phyloP scores from a whole-genome alignment of 2,888 invertebrate species.

The Oligia fasciuncula region DNA sequence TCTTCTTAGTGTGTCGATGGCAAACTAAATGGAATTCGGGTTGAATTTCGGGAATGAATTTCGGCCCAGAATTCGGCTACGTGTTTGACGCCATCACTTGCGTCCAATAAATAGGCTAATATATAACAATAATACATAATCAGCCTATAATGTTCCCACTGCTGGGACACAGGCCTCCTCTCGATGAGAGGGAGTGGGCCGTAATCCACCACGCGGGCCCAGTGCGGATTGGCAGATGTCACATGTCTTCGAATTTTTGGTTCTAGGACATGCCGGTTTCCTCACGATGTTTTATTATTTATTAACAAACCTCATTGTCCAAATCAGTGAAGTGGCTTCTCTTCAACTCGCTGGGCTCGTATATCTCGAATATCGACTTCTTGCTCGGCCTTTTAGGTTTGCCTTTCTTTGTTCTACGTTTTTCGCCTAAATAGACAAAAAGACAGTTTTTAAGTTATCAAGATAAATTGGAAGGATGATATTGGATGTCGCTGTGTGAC shows the following conservation, averaged over 20 bases:
- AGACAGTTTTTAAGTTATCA: not conserved
- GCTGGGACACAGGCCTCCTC: too few relatives aligned
- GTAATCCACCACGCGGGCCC: too few relatives aligned
- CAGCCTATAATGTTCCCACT: too few relatives aligned
- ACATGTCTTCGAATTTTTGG: too few relatives aligned
- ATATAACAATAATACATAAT: not conserved
- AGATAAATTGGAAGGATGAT: not conserved
- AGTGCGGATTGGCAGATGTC: too few relatives aligned
- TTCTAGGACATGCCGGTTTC: too few relatives aligned
- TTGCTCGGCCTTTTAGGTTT: constrained; percentile 94
- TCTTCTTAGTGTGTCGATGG: not conserved
- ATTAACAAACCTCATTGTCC: constrained; percentile 92
- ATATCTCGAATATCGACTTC: constrained; percentile 97
- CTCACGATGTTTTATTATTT: not conserved
- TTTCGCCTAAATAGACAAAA: constrained; percentile 78
- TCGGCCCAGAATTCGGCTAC: not conserved
- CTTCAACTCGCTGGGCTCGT: constrained; percentile 99
- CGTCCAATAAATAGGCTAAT: not conserved
- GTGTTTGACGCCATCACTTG: not conserved
- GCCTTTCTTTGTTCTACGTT: constrained; percentile 93
- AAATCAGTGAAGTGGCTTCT: constrained; percentile 98
- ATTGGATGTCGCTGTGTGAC: not conserved
- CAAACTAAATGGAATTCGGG: not conserved
- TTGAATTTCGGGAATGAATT: too few relatives aligned
- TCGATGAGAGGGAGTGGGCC: too few relatives aligned